A percentile compares a stretch with the other conserved stretches of the same genome.
These are phyloP conservation scores for Pantherophis guttatus DNA, from an alignment of 2,113 vertebrate genomes.

Conservation along the genomic window DNA sequence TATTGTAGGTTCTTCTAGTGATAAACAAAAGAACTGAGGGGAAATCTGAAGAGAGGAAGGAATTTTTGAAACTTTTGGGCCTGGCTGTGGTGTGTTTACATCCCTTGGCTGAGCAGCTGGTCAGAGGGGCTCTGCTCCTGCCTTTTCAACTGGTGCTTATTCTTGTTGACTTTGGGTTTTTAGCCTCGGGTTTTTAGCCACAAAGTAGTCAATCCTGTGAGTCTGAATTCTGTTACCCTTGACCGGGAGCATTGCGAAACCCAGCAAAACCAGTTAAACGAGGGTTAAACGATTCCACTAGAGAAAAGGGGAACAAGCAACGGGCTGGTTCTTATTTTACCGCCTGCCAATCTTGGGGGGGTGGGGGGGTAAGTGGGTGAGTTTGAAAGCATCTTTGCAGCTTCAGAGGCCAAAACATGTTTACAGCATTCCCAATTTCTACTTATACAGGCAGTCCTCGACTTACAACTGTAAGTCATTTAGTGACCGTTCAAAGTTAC, in stretches of 20 bases:
- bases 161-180: neutral
- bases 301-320: neutral
- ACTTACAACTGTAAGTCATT: too few species aligned
- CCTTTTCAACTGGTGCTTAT: neutral
- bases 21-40: neutral
- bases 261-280: neutral
- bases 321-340: neutral
- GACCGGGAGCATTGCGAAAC: neutral
- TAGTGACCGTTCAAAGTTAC: too few species aligned
- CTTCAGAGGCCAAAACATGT: neutral
- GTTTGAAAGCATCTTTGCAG: too few species aligned
- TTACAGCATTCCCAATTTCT: neutral
- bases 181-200: neutral
- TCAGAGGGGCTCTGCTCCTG: neutral
- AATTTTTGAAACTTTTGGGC: neutral
- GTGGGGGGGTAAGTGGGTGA: accelerated
- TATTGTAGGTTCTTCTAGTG: neutral
- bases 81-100: neutral
- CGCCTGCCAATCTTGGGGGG: neutral
- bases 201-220: neutral
- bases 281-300: neutral
- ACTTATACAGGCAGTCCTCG: neutral
- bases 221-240: neutral
- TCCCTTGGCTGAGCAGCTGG: neutral
- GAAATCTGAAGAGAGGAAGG: neutral